These are phyloP conservation scores for Oedothorax gibbosus DNA, from an alignment of 1,140 invertebrate genomes.

Conservation along the genomic window DNA sequence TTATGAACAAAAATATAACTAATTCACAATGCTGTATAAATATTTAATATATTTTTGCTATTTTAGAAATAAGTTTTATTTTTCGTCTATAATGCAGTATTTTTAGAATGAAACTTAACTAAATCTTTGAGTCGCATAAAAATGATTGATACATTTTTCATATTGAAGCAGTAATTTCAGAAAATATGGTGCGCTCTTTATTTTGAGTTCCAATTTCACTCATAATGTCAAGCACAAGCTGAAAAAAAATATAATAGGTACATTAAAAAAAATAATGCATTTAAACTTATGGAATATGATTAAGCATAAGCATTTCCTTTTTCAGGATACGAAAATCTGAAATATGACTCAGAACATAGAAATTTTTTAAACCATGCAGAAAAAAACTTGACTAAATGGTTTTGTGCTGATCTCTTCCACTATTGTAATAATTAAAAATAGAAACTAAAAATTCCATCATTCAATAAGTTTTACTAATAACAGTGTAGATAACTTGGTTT, in stretches of 20 bases:
- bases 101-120: too few species aligned
- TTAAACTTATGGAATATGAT: not conserved
- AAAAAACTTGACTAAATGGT: not conserved
- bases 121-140: too few species aligned
- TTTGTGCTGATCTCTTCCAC: not conserved
- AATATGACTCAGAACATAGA: not conserved
- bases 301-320: not conserved
- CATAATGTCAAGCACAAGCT: constrained; percentile 60
- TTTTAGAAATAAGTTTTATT: too few species aligned
- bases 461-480: too few species aligned
- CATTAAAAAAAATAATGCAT: not conserved
- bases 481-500: too few species aligned
- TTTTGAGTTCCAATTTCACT: constrained; percentile 64
- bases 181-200: constrained; percentile 53
- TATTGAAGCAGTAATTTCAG: constrained; percentile 31
- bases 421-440: not conserved
- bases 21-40: too few species aligned
- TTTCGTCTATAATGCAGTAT: too few species aligned
- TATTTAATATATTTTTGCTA: too few species aligned
- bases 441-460: too few species aligned
- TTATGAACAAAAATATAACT: too few species aligned
- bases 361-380: not conserved
- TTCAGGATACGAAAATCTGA: not conserved
- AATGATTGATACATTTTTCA: not conserved
- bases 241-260: constrained; percentile 8